Evolutionary conservation across 2,888 invertebrate species (phyloP), one percentile per base, ranked within the genome.

Genomic region (Brenthis daphne): DNA sequence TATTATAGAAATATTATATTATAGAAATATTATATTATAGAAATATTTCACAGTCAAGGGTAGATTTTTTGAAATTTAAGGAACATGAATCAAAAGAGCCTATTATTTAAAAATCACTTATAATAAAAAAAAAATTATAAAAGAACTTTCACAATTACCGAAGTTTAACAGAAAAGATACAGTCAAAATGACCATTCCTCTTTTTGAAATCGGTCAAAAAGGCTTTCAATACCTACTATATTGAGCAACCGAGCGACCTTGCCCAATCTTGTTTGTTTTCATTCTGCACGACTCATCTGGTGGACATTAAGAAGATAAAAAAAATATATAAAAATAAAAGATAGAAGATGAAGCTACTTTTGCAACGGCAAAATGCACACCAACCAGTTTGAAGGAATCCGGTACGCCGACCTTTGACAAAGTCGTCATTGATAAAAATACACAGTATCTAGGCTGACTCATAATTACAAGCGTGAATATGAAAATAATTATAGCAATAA

Each of bases 391-490:
- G 64, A 69, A 74, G 76, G 77, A 79, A 79, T 79, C 77, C 78
- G 72, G 78, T 77, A 70, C 74, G 73, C 70, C 78, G 78, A 79
- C 78, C 79, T 79, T 79, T 78, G 79, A 79, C 79, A 79, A 79
- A 74, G 79, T 78, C 78, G 76, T 73, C 76, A 68, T 56, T 64
- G 48, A 55, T 65, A 68, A 69, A 65, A 69, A 70, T 71, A 71
- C 64, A 48, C 50, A 61, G 67, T 65, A 65, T 67, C 70, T 71
- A 67, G 58, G 47, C 60, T 68, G 68, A 68, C 51, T 64, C 71
- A 70, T 56, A 12, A 24, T 48, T 57, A 51, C 29, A 14, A 37
- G 47, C 47, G 58, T 14, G 48, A 47, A 58, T 58, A 24, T 20
- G 53, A 12, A 20, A 48, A 50, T 37, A 53, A 63, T 51, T 63